phyloP scores from a whole-genome alignment of 2,888 invertebrate species.

The Philaethria dido region DNA sequence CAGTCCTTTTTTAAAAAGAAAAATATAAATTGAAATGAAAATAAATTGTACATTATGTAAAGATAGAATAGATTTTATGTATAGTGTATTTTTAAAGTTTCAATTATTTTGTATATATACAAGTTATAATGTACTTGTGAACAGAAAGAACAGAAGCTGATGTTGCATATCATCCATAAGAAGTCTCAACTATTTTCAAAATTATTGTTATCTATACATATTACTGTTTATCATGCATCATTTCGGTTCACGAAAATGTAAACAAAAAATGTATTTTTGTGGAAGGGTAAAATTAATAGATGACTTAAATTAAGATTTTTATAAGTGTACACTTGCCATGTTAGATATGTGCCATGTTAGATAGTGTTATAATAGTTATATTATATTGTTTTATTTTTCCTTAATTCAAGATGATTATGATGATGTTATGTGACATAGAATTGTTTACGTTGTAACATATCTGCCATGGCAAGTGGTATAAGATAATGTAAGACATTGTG shows the following conservation, averaged over 20 bases:
- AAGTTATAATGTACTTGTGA: slow-evolving; percentile 54
- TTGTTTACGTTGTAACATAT: slow-evolving; percentile 47
- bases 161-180: slow-evolving; percentile 58
- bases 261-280: slow-evolving; percentile 54
- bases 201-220: slow-evolving; percentile 37
- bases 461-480: slow-evolving; percentile 69
- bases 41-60: slow-evolving; percentile 79
- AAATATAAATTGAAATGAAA: slow-evolving; percentile 63
- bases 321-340: slow-evolving; percentile 56
- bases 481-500: slow-evolving; percentile 77
- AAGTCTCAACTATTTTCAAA: slow-evolving; percentile 50
- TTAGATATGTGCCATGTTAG: slow-evolving; percentile 51
- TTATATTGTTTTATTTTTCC: slow-evolving; percentile 43
- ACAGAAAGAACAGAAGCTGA: slow-evolving; percentile 55
- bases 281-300: slow-evolving; percentile 75
- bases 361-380: slow-evolving; percentile 45
- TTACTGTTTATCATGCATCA: slow-evolving; percentile 37
- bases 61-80: slow-evolving; percentile 65
- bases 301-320: slow-evolving; percentile 57
- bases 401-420: slow-evolving; percentile 41
- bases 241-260: slow-evolving; percentile 42
- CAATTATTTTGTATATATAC: slow-evolving; percentile 69
- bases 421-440: slow-evolving; percentile 40
- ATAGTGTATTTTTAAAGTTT: slow-evolving; percentile 68
- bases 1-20: slow-evolving; percentile 59